phyloP scores from a whole-genome alignment of 2,888 invertebrate species.

The Cosmia trapezina region DNA sequence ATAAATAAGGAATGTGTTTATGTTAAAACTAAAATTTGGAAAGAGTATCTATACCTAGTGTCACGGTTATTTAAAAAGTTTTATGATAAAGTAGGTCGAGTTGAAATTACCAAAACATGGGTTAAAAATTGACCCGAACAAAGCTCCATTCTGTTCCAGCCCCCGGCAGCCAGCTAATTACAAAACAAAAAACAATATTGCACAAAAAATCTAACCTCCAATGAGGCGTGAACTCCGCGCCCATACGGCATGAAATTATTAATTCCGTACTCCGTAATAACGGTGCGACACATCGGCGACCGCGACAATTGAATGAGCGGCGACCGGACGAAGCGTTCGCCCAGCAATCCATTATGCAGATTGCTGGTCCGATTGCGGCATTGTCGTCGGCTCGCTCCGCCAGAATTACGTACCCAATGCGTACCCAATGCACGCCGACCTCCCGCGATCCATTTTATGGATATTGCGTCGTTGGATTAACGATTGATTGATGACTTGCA shows the following conservation, averaged over 20 bases:
- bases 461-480: conserved; percentile 86
- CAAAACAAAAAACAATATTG: conserved; percentile 24
- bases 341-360: conserved; percentile 90
- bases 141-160: neutral
- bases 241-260: conserved; percentile 80
- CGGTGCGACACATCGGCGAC: conserved; percentile 86
- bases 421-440: conserved; percentile 67
- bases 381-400: conserved; percentile 85
- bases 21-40: too few relatives aligned
- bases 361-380: conserved; percentile 89
- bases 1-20: too few relatives aligned
- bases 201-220: conserved; percentile 46
- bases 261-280: conserved; percentile 88
- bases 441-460: conserved; percentile 79
- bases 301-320: conserved; percentile 89
- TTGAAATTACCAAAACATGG: neutral
- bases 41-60: too few relatives aligned
- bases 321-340: conserved; percentile 84
- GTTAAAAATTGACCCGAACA: neutral
- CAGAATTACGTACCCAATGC: conserved; percentile 79
- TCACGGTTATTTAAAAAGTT: too few relatives aligned
- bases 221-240: conserved; percentile 56
- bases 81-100: neutral
- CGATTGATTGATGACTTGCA: conserved; percentile 85
- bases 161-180: conserved; percentile 28